These are phyloP conservation scores for Myotis daubentonii DNA, from an alignment of 2,797 vertebrate species.

Conservation along the genomic window DNA sequence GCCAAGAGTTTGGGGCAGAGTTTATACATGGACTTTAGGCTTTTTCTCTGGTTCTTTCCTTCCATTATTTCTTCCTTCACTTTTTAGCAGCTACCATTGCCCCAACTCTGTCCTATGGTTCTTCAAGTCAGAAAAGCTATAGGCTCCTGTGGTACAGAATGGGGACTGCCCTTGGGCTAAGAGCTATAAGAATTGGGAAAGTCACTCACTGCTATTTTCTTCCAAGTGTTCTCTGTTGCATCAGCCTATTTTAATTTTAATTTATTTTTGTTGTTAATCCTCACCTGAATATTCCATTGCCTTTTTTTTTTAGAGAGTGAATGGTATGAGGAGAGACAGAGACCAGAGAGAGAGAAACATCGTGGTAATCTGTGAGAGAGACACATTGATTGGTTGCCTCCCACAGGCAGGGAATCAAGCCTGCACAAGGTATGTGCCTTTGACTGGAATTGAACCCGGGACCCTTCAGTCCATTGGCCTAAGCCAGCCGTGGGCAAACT, in stretches of 20 bases:
- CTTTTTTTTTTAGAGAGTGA: no score
- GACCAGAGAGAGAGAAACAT: no score
- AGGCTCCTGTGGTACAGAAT: not conserved
- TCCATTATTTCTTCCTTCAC: not conserved
- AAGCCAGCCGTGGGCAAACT: no score
- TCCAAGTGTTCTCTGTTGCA: not conserved
- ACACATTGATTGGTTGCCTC: no score
- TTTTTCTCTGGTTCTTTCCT: not conserved
- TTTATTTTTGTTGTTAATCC: no score
- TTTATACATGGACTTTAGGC: not conserved
- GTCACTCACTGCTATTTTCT: not conserved
- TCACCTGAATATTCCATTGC: no score
- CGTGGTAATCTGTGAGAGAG: no score
- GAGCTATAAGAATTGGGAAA: not conserved
- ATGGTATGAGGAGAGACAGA: no score
- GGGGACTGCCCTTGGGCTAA: not conserved
- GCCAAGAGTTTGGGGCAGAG: not conserved
- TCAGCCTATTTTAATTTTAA: not conserved
- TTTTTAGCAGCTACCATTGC: not conserved
- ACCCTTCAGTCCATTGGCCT: no score
- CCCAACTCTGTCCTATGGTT: not conserved
- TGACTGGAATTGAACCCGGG: no score
- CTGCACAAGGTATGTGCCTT: no score
- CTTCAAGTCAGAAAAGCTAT: not conserved
- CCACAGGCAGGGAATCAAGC: no score